Conservation (phyloP, 2,113 vertebrate genomes). For the Lontra canadensis region DNA sequence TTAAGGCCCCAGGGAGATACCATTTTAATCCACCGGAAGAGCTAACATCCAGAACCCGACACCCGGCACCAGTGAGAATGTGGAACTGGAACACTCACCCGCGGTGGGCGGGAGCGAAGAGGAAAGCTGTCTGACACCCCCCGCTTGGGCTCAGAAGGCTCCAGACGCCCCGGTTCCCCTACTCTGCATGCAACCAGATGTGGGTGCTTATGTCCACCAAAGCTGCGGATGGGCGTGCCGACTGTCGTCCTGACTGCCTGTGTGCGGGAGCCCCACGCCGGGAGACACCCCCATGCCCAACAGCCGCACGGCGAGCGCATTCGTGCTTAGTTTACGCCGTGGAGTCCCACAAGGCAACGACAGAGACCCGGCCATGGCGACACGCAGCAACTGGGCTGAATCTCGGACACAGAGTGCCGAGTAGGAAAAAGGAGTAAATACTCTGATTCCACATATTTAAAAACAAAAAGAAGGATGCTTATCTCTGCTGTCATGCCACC, state of each 20-base stretch:
- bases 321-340: neutral
- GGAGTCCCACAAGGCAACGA: neutral
- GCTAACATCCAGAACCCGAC: neutral
- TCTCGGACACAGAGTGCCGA: neutral
- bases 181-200: neutral
- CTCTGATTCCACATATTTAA: neutral
- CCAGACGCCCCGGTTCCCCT: neutral
- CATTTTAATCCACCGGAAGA: neutral
- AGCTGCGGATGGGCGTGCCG: too few species aligned
- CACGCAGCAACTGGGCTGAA: too few species aligned
- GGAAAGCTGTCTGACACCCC: neutral
- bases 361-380: neutral
- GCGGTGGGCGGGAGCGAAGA: neutral
- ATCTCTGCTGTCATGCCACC: neutral
- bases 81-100: accelerated
- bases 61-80: neutral
- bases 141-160: neutral
- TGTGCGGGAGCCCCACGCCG: accelerated
- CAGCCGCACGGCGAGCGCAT: accelerated
- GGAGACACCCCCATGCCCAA: neutral
- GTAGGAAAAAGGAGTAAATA: neutral
- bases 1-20: neutral
- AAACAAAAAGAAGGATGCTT: neutral
- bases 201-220: too few species aligned
- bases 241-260: neutral